Conservation (phyloP, 2,888 invertebrate genomes). For the Bruchidius siliquastri region DNA sequence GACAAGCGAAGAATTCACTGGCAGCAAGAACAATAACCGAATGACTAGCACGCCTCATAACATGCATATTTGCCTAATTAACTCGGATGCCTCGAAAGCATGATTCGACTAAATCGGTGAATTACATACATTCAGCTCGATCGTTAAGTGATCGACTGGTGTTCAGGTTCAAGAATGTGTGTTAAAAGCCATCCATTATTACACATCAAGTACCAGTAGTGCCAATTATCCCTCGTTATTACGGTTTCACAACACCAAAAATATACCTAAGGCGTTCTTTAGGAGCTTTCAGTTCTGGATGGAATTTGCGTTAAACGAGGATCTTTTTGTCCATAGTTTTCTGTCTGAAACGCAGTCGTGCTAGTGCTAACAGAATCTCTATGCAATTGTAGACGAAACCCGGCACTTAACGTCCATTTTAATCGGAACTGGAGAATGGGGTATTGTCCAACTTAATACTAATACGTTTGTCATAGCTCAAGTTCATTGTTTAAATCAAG, state of each 20-base stretch:
- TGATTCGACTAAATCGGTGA: constrained; percentile 30
- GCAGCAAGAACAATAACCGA: constrained; percentile 5
- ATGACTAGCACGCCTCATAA: constrained; percentile 22
- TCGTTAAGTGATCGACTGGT: background rate
- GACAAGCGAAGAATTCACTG: background rate
- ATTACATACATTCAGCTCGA: constrained; percentile 10
- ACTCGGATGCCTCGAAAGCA: constrained; percentile 33
- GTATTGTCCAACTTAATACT: no score
- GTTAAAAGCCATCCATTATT: background rate
- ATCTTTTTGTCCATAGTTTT: no score
- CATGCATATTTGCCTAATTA: constrained; percentile 37
- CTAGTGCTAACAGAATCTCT: no score
- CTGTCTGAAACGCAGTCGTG: no score
- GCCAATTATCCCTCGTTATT: background rate
- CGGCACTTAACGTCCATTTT: no score
- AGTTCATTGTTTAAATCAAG: no score
- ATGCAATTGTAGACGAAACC: no score
- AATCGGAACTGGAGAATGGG: no score
- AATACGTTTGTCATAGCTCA: no score
- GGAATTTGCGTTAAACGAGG: no score
- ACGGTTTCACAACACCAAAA: background rate
- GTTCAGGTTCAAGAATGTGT: background rate
- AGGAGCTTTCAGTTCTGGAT: no score
- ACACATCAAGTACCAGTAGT: background rate
- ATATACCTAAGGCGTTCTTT: background rate